Conservation (phyloP, 2,113 vertebrate species). For the Caracal caracal region DNA sequence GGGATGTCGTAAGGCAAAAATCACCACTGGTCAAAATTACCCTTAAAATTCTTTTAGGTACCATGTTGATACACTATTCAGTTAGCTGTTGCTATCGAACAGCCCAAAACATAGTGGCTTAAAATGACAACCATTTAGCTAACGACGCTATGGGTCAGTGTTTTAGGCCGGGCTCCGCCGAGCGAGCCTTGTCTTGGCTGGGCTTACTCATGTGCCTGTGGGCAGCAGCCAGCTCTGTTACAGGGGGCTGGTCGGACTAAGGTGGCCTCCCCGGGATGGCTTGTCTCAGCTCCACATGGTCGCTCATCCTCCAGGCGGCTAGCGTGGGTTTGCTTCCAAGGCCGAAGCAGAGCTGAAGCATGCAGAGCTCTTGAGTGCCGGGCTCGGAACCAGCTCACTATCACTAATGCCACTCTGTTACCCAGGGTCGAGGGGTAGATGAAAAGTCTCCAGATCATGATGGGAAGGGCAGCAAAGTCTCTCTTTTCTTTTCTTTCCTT, state of each 20-base stretch:
- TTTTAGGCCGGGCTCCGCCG: too few species aligned
- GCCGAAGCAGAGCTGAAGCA: neutral
- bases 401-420: neutral
- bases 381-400: neutral
- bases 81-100: neutral
- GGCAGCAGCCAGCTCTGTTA: neutral
- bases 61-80: neutral
- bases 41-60: neutral
- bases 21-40: too few species aligned
- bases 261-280: too few species aligned
- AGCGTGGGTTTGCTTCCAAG: neutral
- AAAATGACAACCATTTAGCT: neutral
- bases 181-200: neutral
- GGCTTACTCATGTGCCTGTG: neutral
- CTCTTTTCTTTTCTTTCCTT: too few species aligned
- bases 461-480: neutral
- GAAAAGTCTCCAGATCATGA: neutral
- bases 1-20: neutral
- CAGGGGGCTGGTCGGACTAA: neutral
- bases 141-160: neutral
- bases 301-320: neutral
- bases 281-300: neutral
- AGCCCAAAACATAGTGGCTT: neutral
- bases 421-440: neutral
- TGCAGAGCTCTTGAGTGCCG: neutral